phyloP scores from a whole-genome alignment of 2,797 vertebrate species.

The Pseudochaenichthys georgianus region DNA sequence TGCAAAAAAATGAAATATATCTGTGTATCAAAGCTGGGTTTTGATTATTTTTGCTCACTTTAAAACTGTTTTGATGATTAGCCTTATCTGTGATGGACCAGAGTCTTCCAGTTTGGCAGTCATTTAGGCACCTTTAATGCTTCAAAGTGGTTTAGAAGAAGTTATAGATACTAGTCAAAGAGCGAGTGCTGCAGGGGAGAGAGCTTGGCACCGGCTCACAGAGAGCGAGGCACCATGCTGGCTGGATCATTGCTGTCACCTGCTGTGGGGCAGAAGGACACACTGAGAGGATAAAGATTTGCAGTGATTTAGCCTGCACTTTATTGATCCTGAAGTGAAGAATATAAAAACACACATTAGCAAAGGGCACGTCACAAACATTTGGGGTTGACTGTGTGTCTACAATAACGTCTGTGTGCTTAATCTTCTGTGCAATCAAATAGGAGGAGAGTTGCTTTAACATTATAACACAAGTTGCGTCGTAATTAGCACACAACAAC shows the following conservation, averaged over 20 bases:
- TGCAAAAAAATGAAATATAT: neutral
- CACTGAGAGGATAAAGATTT: conserved; percentile 56
- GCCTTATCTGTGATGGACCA: neutral
- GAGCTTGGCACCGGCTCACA: conserved; percentile 42
- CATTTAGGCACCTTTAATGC: conserved; percentile 11
- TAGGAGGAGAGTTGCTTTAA: conserved; percentile 8
- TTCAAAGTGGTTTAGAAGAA: conserved; percentile 30
- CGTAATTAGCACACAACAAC: conserved; percentile 28
- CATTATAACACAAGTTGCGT: conserved; percentile 31
- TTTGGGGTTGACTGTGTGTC: conserved; percentile 10
- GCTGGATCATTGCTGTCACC: conserved; percentile 49
- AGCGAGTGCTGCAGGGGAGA: conserved; percentile 40
- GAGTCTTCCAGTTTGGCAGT: conserved; percentile 1
- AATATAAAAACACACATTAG: conserved; percentile 53
- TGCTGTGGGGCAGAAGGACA: conserved; percentile 51
- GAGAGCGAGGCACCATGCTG: conserved; percentile 42
- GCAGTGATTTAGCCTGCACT: conserved; percentile 38
- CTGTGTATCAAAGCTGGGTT: neutral
- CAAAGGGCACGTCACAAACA: conserved; percentile 5
- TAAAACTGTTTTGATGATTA: neutral
- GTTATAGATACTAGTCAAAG: conserved; percentile 21
- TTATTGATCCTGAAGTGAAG: conserved; percentile 53
- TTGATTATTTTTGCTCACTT: neutral
- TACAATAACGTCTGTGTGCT: neutral
- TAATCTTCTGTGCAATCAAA: conserved; percentile 18